Conservation (phyloP, 2,797 vertebrate species). For the Sylvilagus floridanus region DNA sequence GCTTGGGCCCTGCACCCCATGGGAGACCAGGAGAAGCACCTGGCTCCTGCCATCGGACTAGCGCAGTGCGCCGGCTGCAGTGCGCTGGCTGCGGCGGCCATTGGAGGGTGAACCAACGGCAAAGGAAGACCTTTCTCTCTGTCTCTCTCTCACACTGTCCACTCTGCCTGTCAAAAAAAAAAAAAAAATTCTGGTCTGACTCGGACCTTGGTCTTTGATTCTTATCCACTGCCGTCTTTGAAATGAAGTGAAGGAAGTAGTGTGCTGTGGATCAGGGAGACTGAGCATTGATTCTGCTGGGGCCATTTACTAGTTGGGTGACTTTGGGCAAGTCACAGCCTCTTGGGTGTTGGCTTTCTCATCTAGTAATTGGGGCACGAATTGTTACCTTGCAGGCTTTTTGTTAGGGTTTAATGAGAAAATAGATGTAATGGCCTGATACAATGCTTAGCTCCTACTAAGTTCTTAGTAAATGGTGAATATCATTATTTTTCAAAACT, state of each 20-base stretch:
- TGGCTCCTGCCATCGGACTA: too few species aligned
- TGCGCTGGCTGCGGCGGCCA: too few species aligned
- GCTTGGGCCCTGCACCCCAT: too few species aligned
- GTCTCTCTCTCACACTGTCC: too few species aligned
- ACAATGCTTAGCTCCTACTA: neutral
- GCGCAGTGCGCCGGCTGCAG: too few species aligned
- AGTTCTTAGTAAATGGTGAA: neutral
- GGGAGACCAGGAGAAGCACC: too few species aligned
- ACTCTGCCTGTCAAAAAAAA: too few species aligned
- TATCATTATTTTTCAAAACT: slow-evolving; percentile 28
- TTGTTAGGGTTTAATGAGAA: neutral
- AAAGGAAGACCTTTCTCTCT: too few species aligned
- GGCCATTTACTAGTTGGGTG: neutral
- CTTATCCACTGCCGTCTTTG: neutral
- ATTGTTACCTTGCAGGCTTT: neutral
- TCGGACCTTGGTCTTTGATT: neutral
- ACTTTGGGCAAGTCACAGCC: neutral
- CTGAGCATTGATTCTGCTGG: neutral
- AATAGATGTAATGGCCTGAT: neutral
- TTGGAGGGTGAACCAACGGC: too few species aligned
- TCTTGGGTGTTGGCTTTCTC: neutral
- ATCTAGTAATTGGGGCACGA: neutral
- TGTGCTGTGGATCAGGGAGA: neutral
- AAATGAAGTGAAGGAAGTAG: neutral
- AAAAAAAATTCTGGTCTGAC: neutral